phyloP scores from a whole-genome alignment of 2,888 invertebrate species.

The Melipona bicolor region DNA sequence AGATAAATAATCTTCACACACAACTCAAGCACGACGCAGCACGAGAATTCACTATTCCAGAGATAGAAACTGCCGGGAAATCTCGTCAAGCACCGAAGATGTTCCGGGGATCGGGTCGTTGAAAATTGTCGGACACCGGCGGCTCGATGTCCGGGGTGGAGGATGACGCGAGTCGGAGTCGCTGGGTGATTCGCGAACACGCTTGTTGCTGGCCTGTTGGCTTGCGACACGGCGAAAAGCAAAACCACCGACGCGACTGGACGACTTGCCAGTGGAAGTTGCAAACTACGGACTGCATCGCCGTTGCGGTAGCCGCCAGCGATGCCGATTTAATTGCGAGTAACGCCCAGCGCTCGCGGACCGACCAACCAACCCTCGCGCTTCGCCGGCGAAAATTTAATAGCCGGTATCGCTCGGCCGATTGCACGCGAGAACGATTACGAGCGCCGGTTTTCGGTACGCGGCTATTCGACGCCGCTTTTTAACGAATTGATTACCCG shows the following conservation, averaged over 20 bases:
- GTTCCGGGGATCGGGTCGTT: conserved; percentile 12
- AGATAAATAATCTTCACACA: neutral
- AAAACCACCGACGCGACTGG: conserved; percentile 41
- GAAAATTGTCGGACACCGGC: conserved; percentile 23
- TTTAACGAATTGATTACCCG: neutral
- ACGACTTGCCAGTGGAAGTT: conserved; percentile 71
- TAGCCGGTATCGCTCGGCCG: conserved; percentile 48
- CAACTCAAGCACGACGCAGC: neutral
- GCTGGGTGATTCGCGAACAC: conserved; percentile 4
- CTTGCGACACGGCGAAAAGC: conserved; percentile 26
- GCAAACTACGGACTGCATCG: conserved; percentile 72
- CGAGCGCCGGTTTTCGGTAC: neutral
- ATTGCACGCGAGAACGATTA: conserved; percentile 30
- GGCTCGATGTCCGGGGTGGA: conserved; percentile 22
- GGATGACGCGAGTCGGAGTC: neutral
- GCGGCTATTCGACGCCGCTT: neutral
- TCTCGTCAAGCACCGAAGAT: conserved; percentile 27
- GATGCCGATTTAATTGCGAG: conserved; percentile 67
- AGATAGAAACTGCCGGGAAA: neutral
- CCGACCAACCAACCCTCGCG: neutral
- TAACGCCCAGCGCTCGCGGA: conserved; percentile 40
- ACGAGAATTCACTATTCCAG: neutral
- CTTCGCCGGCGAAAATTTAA: conserved; percentile 49
- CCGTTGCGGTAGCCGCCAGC: conserved; percentile 42
- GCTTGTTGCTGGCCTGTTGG: neutral